Conservation (phyloP, 2,888 invertebrate species). For the Scaptomyza flava region DNA sequence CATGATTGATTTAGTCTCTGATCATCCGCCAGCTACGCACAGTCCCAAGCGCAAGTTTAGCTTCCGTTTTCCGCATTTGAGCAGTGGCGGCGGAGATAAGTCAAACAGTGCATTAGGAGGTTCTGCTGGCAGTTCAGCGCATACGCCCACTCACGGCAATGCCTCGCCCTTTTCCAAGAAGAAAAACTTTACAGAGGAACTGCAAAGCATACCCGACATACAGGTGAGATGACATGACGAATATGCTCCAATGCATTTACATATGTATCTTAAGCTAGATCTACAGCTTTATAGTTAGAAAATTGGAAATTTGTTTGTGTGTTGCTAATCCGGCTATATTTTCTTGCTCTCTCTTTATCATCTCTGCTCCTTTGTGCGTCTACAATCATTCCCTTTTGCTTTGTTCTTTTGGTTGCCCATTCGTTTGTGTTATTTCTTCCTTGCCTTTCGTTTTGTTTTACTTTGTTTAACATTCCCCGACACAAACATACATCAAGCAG, state of each 20-base stretch:
- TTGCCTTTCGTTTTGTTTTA: conserved; percentile 44
- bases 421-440: conserved; percentile 41
- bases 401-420: conserved; percentile 43
- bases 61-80: conserved; percentile 88
- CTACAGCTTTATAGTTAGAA: conserved; percentile 12
- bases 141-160: conserved; percentile 79
- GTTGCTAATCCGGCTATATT: conserved; percentile 59
- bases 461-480: conserved; percentile 29
- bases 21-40: conserved; percentile 86
- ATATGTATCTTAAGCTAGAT: not conserved
- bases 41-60: conserved; percentile 91
- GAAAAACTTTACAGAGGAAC: conserved; percentile 95
- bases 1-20: conserved; percentile 87
- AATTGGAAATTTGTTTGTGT: conserved; percentile 1
- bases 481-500: conserved; percentile 70
- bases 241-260: not conserved
- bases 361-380: conserved; percentile 26
- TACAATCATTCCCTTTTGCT: conserved; percentile 49
- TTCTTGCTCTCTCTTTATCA: conserved; percentile 51
- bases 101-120: conserved; percentile 51
- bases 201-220: conserved; percentile 92
- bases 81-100: conserved; percentile 77
- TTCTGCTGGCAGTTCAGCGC: conserved; percentile 45
- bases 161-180: conserved; percentile 84
- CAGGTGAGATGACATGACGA: conserved; percentile 87